Evolutionary conservation across 2,797 vertebrate genomes (phyloP), one percentile per base, ranked within the genome.

Genomic region (Anniella stebbinsi): DNA sequence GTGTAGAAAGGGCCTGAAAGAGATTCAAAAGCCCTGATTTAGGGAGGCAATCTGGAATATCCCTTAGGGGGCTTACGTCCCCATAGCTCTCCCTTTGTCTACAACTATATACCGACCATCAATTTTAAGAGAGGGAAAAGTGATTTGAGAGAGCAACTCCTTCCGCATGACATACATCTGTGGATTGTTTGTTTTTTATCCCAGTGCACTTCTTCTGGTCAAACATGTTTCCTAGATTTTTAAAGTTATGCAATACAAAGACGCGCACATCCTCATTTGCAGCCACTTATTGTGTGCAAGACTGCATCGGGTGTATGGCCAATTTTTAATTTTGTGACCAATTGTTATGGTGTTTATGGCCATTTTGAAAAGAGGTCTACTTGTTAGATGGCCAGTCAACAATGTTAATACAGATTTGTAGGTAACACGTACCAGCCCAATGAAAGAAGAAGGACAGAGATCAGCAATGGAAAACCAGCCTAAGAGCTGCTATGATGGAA

Each of bases 391-490:
- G 70, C 11, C 72, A 69, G 91, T 93, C 94, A 91, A 89, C 95
- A 95, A 96, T 81, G 91, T 92, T 94, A 93, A 85, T 91, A 91
- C 87, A 94, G 93, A 93, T 33, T 90, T 91, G 86, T 87, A 76
- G 89, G 81, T 87, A 92, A 93, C 89, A 92, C 91, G 73, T 94
- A 77, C 78, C 90, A 87, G 88, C 86, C 93, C 93, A 93, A 88
- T 93, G 93, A 54, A 95, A 95, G 96, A 95, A 95, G 88, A 93
- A 93, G 90, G 92, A 96, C 94, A 96, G 93, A 95, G 96, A 96
- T 95, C 92, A 92, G 88, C 95, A 90, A 95, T 91, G 88, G 94
- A 92, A 92, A 95, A 95, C 89, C 91, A 90, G 92, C 95, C 94
- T 92, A 51, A 92, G 87, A 87, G 88, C 84, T 93, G 92, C 93